These are phyloP conservation scores for Ridgeia piscesae DNA, from an alignment of 1,140 invertebrate species.

Conservation along the genomic window DNA sequence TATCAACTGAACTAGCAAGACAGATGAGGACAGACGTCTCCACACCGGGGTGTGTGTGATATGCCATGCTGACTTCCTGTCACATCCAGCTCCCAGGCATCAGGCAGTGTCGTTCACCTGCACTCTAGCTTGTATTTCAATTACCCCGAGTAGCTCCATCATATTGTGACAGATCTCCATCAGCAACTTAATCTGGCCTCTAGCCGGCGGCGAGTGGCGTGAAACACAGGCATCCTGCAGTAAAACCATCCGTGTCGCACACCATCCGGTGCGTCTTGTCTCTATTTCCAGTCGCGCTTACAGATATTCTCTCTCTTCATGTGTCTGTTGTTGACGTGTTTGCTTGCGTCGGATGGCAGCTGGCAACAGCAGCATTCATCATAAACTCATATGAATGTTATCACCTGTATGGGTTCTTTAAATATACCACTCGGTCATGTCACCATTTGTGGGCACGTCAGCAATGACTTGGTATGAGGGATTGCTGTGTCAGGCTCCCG, in stretches of 20 bases:
- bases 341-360: neutral
- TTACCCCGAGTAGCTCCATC: neutral
- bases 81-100: too few relatives aligned
- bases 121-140: neutral
- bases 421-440: neutral
- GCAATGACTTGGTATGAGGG: neutral
- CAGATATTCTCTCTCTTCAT: neutral
- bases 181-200: neutral
- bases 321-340: neutral
- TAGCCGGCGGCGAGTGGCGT: neutral
- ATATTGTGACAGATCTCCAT: conserved; percentile 1
- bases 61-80: neutral
- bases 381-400: neutral
- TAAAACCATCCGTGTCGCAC: neutral
- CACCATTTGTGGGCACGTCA: neutral
- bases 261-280: neutral
- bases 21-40: neutral
- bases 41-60: neutral
- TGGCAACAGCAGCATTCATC: neutral
- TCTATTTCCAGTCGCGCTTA: neutral
- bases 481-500: neutral
- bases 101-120: neutral
- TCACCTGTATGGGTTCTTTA: neutral
- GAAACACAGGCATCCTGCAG: neutral
- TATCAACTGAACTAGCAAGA: neutral